Evolutionary conservation across 2,888 invertebrate genomes (phyloP), one percentile per base, ranked within the genome.

Genomic region (Xestia rhomboidea): DNA sequence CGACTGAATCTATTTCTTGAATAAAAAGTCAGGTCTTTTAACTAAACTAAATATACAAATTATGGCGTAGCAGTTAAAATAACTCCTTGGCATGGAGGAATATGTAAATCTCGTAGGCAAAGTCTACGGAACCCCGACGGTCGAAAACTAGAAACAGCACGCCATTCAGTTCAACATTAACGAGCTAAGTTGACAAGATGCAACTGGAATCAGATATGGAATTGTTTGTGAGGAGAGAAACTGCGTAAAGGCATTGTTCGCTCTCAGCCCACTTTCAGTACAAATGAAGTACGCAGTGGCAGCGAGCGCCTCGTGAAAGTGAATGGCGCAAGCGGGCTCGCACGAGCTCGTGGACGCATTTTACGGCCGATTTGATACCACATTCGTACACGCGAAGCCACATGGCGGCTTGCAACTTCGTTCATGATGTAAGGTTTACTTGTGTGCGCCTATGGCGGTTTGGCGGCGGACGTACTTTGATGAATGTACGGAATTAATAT

Each of bases 221-320:
- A 91, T 93, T 90, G 92, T 95, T 95, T 95, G 94, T 93, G 94
- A 94, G 93, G 93, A 95, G 95, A 96, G 96, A 96, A 96, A 95
- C 94, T 92, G 91, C 89, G 90, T 92, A 86, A 79, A 90, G 89
- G 93, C 93, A 95, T 96, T 96, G 95, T 95, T 95, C 69, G 69
- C 73, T 82, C 91, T 93, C 92, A 96, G 95, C 95, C 95, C 93
- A 96, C 95, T 96, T 96, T 96, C 94, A 90, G 95, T 93, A 91
- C 87, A 87, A 90, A 89, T 85, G 87, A 89, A 88, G 91, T 89
- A 91, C 90, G 87, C 80, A 86, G 90, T 88, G 87, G 85, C 85
- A 85, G 90, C 92, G 88, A 90, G 88, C 90, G 87, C 87, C 82
- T 90, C 93, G 96, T 94, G 96, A 96, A 96, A 96, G 96, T 96